phyloP scores from a whole-genome alignment of 2,888 invertebrate genomes.

The Eupithecia subumbrata region DNA sequence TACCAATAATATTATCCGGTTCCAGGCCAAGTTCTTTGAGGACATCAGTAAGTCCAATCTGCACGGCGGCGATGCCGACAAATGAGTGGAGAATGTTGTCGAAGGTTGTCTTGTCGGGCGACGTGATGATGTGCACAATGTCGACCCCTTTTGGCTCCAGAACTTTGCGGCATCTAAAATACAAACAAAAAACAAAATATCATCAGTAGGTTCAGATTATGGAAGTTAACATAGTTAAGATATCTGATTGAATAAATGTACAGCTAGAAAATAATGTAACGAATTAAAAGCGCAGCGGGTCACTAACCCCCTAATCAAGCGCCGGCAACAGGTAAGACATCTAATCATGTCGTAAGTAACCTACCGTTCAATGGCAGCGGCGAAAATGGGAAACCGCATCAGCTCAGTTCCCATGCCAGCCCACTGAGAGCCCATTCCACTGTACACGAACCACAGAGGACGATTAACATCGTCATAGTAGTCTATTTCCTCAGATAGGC shows the following conservation, averaged over 20 bases:
- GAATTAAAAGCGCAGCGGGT: neutral
- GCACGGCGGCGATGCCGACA: slow-evolving; percentile 87
- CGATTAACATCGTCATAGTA: slow-evolving; percentile 65
- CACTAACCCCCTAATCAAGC: neutral
- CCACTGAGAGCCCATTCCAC: slow-evolving; percentile 91
- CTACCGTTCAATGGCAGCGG: slow-evolving; percentile 77
- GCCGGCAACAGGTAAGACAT: neutral
- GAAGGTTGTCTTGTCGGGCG: slow-evolving; percentile 52
- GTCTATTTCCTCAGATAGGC: slow-evolving; percentile 53
- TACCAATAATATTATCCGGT: slow-evolving; percentile 47
- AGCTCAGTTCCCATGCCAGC: slow-evolving; percentile 86
- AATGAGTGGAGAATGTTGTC: slow-evolving; percentile 87
- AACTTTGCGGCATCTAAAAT: slow-evolving; percentile 37
- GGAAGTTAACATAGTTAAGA: neutral
- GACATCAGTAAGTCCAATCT: slow-evolving; percentile 73
- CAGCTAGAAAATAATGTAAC: no score
- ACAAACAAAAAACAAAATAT: neutral
- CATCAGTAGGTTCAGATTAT: neutral
- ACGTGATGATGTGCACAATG: slow-evolving; percentile 45
- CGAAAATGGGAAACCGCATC: slow-evolving; percentile 85
- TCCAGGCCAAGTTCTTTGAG: slow-evolving; percentile 53
- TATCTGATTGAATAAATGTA: neutral
- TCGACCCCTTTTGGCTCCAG: slow-evolving; percentile 41
- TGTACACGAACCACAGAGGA: slow-evolving; percentile 88
- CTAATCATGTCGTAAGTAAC: neutral